Base-by-base conservation (phyloP, 2,113 vertebrate species). In the Pluvialis apricaria region DNA sequence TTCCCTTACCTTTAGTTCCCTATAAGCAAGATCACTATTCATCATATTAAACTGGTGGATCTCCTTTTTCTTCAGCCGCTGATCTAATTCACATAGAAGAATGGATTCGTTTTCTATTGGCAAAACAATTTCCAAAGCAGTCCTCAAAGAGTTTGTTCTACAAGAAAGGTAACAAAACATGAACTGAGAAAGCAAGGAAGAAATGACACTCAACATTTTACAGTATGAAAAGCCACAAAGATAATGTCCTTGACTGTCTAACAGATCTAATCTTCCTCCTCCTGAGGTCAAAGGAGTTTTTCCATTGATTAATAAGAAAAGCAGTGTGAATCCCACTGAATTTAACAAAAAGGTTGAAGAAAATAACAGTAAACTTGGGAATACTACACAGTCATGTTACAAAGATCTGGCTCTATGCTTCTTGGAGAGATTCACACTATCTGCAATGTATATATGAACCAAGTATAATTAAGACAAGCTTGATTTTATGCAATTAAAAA, bases 71-170 rank as follows among this genome's bases (percentile, higher is more conserved):
- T 98, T 97, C 94, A 98, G 98, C 6, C 87, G 96, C 68, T 98
- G 95, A 76, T 99, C 98, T 4, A 96, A 97, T 65, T 97, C 97
- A 15, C 97, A 97, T 45, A 99, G 98, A 72, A 97, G 91, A 65
- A 97, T 80, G 28, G 98, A 98, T 87, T 98, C 97, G 52, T 98
- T 97, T 97, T 99, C 98, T 34, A 98, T 97, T 19, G 98, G 99
- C 62, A 97, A 96, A 16, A 99, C 97, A 68, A 99, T 97, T 66
- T 98, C 96, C 85, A 99, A 97, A 15, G 98, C 98, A 8, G 95
- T 94, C 49, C 97, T 98, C 68, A 99, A 96, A 31, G 98, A 99
- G 64, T 97, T 96, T 86, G 98, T 90, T 95, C 99, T 99, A 87
- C 42, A 90, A 83, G 66, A 69, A 82, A 97, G 73, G 57, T 40